Evolutionary conservation across 2,888 invertebrate genomes (phyloP), one percentile per base, ranked within the genome.

Genomic region (Mythimna lalbum): DNA sequence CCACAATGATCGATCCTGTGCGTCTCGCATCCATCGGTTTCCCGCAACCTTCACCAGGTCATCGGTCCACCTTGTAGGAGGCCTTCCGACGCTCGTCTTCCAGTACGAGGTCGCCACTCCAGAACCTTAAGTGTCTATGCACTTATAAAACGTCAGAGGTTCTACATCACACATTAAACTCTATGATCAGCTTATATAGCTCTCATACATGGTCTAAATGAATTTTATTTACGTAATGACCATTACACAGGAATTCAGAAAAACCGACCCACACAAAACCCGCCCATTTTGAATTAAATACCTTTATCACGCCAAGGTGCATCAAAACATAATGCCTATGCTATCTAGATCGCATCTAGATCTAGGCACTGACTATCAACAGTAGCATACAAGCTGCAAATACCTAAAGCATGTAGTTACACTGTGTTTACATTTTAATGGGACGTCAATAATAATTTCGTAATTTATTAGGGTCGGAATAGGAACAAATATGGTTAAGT

Each of bases 381-480:
- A 63, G 7, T 17, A 59, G 63, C 61, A 47, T 57, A 76, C 82
- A 80, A 82, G 83, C 78, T 84, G 83, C 83, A 75, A 75, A 82
- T 78, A 36, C 61, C 65, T 66, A 31, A 57, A 31, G 75, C 66
- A 69, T 76, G 49, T 73, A 64, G 70, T 72, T 72, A 82, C 72
- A 76, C 72, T 68, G 57, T 59, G 43, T 74, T 80, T 57, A 59
- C 47, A 60, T 69, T 70, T 69, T 69, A 83, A 73, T 78, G 71
- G 73, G 64, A 52, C 23, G 81, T 76, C 78, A 82, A 82, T 83
- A 81, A 78, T 39, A 53, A 23, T 71, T 63, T 78, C 61, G n/a
- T 53, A 56, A 78, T 61, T 63, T 65, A 69, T 78, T 60, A 60
- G 0, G 10, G 6, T 36, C 6, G 6, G 6, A 1, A 2, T 21